Percentiles rank a stretch among this genome's conserved stretches.
Conservation (phyloP, 2,888 invertebrate genomes). For the Gymnosoma rotundatum region DNA sequence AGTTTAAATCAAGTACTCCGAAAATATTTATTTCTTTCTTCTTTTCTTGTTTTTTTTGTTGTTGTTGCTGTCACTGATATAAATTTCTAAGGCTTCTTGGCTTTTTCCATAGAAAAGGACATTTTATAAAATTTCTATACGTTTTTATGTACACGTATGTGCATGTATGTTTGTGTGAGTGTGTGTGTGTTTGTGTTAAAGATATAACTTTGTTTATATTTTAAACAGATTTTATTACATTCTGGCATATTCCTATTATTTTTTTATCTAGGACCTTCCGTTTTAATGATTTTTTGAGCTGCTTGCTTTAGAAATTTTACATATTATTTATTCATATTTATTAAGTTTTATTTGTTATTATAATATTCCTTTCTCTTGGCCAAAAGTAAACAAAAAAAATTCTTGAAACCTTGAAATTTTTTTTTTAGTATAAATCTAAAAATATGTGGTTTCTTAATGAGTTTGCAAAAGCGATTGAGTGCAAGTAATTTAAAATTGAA, state of each 20-base stretch:
- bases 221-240: slow-evolving; percentile 41
- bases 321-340: no score
- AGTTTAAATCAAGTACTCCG: slow-evolving; percentile 69
- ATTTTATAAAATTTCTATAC: not conserved
- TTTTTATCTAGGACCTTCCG: not conserved
- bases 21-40: slow-evolving; percentile 72
- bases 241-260: slow-evolving; percentile 19
- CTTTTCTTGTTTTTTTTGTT: not conserved
- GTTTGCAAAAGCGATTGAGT: no score
- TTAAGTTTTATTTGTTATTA: no score
- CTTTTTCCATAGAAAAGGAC: slow-evolving; percentile 40
- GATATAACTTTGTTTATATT: slow-evolving; percentile 7
- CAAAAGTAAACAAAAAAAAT: no score
- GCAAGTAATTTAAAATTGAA: no score
- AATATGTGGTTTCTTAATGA: no score
- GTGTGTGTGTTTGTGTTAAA: slow-evolving; percentile 7
- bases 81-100: slow-evolving; percentile 57
- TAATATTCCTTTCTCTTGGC: no score
- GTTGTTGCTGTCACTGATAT: not conserved
- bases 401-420: no score
- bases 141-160: not conserved
- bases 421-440: no score
- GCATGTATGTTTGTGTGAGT: slow-evolving; percentile 1
- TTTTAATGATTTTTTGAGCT: no score
- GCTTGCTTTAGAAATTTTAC: no score